These are phyloP conservation scores for Propithecus coquereli DNA, from an alignment of 2,113 vertebrate genomes.

Conservation along the genomic window DNA sequence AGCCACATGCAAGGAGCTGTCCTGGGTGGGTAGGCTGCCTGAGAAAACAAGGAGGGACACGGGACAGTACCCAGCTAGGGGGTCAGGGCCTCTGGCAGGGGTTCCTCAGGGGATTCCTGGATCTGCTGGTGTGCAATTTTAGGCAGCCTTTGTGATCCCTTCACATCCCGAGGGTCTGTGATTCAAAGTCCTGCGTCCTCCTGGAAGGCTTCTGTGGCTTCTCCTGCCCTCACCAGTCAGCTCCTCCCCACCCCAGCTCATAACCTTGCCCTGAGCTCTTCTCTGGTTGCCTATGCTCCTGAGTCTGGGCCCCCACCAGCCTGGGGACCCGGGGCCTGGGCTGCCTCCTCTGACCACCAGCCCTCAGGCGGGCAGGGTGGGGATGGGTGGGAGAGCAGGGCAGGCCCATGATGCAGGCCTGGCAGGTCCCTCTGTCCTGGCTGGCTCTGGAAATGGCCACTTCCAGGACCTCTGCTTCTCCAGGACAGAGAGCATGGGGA, in stretches of 20 bases:
- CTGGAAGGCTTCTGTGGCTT: neutral
- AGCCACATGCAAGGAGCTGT: neutral
- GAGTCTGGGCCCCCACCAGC: neutral
- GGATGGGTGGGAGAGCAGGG: neutral
- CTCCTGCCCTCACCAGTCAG: neutral
- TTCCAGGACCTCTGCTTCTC: neutral
- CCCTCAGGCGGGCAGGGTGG: rapidly evolving
- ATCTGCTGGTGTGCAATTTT: neutral
- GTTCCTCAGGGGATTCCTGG: neutral
- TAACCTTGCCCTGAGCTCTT: neutral
- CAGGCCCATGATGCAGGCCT: neutral
- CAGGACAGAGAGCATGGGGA: neutral
- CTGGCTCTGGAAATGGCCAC: neutral
- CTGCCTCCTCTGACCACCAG: neutral
- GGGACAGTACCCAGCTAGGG: rapidly evolving
- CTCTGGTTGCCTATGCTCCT: neutral
- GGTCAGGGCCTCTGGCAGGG: neutral
- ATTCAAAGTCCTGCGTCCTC: neutral
- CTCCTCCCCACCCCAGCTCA: rapidly evolving
- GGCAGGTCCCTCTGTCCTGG: neutral
- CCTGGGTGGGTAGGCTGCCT: neutral
- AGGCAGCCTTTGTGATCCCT: neutral
- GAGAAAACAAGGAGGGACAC: neutral
- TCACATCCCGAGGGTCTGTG: neutral
- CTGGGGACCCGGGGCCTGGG: neutral